Evolutionary conservation across 2,113 vertebrate species (phyloP).

Genomic region (Acanthochromis polyacanthus): DNA sequence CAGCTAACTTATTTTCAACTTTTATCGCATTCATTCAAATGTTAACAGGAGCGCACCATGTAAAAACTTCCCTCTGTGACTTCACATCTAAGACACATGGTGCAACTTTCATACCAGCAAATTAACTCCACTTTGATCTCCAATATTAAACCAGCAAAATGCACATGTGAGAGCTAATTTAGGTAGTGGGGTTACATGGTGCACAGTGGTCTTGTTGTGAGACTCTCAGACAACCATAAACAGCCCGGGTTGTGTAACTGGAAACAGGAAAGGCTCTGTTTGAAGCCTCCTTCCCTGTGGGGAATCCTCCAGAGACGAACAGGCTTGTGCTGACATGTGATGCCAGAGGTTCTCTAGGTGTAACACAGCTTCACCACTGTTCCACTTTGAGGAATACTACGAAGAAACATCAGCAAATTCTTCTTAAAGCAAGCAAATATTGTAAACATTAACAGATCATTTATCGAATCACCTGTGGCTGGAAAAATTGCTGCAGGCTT

Average conservation of each 20-base stretch:
- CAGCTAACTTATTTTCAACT: no score
- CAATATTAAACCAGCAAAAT: not conserved
- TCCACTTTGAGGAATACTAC: not conserved
- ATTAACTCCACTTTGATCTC: not conserved
- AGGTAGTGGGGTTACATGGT: constrained; percentile 4
- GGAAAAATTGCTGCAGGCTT: no score
- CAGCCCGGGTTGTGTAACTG: constrained; percentile 20
- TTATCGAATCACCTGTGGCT: no score
- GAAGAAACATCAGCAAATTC: not conserved
- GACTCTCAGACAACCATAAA: constrained; percentile 39
- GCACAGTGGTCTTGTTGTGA: constrained; percentile 8
- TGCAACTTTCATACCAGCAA: not conserved
- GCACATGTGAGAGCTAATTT: not conserved
- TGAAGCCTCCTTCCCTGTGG: constrained; percentile 31
- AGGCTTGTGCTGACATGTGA: constrained; percentile 65
- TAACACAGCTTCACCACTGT: not conserved
- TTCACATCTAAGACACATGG: not conserved
- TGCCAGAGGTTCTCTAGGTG: constrained; percentile 37
- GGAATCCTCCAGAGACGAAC: constrained; percentile 47
- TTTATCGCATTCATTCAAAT: no score
- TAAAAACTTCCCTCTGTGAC: not conserved
- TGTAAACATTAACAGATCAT: not conserved
- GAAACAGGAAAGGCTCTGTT: constrained; percentile 63
- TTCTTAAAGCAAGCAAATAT: not conserved
- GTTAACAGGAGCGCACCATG: not conserved